phyloP scores from a whole-genome alignment of 2,888 invertebrate genomes.

The Crepidodera aurea region DNA sequence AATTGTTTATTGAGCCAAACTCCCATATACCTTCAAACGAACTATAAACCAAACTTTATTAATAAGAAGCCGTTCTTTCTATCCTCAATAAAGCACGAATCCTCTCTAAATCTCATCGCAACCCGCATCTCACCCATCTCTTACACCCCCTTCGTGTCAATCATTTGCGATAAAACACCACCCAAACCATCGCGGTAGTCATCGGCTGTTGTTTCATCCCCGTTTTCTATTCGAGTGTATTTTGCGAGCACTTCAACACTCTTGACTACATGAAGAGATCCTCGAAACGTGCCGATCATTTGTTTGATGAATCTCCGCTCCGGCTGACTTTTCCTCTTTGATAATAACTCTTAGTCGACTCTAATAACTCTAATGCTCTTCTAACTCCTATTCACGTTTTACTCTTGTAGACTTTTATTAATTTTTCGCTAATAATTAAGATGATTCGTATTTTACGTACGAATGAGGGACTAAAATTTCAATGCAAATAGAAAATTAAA shows the following conservation, averaged over 20 bases:
- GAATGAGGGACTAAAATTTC: too few species aligned
- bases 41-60: too few species aligned
- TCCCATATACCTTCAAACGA: too few species aligned
- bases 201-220: conserved; percentile 48
- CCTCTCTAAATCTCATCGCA: neutral
- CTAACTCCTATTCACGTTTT: neutral
- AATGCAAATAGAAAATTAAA: too few species aligned
- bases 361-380: neutral
- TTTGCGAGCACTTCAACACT: conserved; percentile 51
- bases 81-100: neutral
- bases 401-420: too few species aligned
- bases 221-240: conserved; percentile 48
- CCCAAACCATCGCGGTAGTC: conserved; percentile 36
- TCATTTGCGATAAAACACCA: conserved; percentile 27
- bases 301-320: conserved; percentile 55
- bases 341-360: neutral
- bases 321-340: conserved; percentile 48
- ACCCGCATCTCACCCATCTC: neutral
- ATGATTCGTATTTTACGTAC: too few species aligned
- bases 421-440: too few species aligned
- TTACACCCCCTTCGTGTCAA: conserved; percentile 5
- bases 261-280: conserved; percentile 57
- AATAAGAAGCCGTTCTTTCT: neutral
- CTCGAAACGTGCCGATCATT: conserved; percentile 59
- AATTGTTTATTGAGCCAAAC: too few species aligned